phyloP scores from a whole-genome alignment of 2,888 invertebrate genomes.

The Drosophila limbata region DNA sequence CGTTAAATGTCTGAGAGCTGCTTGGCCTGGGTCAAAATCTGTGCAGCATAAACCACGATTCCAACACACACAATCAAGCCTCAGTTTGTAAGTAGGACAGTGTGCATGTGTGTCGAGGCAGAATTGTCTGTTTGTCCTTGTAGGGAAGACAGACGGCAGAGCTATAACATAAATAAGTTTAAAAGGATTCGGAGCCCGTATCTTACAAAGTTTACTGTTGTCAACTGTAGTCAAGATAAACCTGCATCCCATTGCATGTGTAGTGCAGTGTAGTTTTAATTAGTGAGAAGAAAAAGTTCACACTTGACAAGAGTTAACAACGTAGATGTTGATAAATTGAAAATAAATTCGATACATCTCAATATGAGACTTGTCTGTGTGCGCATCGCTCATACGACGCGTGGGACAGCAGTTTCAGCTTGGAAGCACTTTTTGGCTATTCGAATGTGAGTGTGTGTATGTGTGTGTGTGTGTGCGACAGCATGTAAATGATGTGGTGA shows the following conservation, averaged over 20 bases:
- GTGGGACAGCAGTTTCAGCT: slow-evolving; percentile 10
- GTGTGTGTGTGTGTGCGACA: slow-evolving; percentile 9
- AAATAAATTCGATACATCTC: slow-evolving; percentile 26
- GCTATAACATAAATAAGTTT: slow-evolving; percentile 22
- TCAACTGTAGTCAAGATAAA: neutral
- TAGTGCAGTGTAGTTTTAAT: slow-evolving; percentile 10
- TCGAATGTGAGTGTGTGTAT: slow-evolving; percentile 9
- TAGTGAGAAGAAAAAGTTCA: slow-evolving; percentile 1
- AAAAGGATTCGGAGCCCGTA: neutral
- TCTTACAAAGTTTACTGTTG: neutral
- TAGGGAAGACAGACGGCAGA: neutral
- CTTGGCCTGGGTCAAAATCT: slow-evolving; percentile 22
- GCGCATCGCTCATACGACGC: slow-evolving; percentile 35
- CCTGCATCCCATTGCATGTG: neutral
- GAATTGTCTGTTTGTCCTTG: slow-evolving; percentile 5
- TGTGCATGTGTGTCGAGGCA: neutral
- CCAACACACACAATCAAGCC: slow-evolving; percentile 10
- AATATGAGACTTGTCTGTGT: slow-evolving; percentile 4
- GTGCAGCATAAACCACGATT: slow-evolving; percentile 28
- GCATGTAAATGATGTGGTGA: slow-evolving; percentile 48
- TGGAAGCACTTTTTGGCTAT: slow-evolving; percentile 7
- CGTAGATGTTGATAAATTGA: slow-evolving; percentile 19
- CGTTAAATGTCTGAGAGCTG: slow-evolving; percentile 25
- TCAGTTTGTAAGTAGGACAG: slow-evolving; percentile 13
- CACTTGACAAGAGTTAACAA: slow-evolving; percentile 1